A percentile compares a stretch with the other conserved stretches of the same genome.
These are phyloP conservation scores for Belonocnema kinseyi DNA, from an alignment of 1,140 invertebrate species.

Conservation along the genomic window DNA sequence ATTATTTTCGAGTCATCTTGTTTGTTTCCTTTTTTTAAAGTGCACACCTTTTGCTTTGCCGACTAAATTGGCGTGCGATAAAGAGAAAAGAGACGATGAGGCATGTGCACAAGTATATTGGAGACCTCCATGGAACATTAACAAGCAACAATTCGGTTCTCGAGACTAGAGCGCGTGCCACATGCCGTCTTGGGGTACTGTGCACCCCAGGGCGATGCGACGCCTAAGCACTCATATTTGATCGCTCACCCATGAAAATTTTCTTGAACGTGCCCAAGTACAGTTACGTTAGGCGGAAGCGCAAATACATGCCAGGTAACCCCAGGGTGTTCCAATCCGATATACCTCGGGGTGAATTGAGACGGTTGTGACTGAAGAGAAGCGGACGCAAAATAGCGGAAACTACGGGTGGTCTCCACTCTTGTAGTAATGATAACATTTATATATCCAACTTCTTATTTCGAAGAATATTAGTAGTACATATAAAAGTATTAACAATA, in stretches of 20 bases:
- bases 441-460: too few species aligned
- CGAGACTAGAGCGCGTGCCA: conserved; percentile 48
- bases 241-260: conserved; percentile 56
- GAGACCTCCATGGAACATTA: conserved; percentile 46
- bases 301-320: conserved; percentile 12
- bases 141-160: not conserved
- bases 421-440: too few species aligned
- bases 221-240: conserved; percentile 39
- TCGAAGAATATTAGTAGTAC: too few species aligned
- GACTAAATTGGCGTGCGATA: conserved; percentile 16
- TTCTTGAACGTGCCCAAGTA: conserved; percentile 23
- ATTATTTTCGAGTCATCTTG: conserved; percentile 35
- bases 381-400: not conserved
- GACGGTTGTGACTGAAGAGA: conserved; percentile 13
- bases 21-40: not conserved
- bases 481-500: too few species aligned
- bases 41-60: not conserved
- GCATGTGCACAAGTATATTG: conserved; percentile 37
- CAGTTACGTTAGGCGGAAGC: conserved; percentile 16
- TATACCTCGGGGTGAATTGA: not conserved
- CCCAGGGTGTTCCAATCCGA: conserved; percentile 13
- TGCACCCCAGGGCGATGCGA: conserved; percentile 22
- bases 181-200: conserved; percentile 41
- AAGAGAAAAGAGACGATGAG: conserved; percentile 6
- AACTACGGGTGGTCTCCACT: not conserved